phyloP scores from a whole-genome alignment of 1,140 invertebrate genomes.

The Venustaconcha ellipsiformis region DNA sequence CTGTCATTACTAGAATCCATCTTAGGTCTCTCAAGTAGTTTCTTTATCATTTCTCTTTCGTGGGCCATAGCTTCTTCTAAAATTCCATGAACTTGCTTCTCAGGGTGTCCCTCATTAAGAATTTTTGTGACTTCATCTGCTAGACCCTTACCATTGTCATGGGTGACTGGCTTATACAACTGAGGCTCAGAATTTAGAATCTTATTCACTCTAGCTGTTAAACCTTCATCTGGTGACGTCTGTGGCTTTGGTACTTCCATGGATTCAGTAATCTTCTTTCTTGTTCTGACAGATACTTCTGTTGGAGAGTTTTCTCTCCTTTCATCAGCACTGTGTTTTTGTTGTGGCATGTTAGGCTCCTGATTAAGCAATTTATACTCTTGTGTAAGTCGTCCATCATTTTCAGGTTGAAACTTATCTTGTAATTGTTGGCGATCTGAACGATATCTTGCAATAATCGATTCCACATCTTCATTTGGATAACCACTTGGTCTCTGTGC shows the following conservation, averaged over 20 bases:
- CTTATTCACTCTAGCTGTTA: conserved; percentile 42
- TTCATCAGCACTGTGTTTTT: not conserved
- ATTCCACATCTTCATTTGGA: conserved; percentile 36
- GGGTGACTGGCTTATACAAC: conserved; percentile 7
- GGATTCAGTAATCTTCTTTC: too few species aligned
- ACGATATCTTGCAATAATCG: conserved; percentile 41
- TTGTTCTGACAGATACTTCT: too few species aligned
- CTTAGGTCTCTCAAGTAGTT: conserved; percentile 31
- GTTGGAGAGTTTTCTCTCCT: not conserved
- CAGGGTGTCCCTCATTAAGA: conserved; percentile 44
- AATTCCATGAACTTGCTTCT: conserved; percentile 53
- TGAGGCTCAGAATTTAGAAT: conserved; percentile 19
- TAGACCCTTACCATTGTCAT: conserved; percentile 34
- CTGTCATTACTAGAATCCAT: conserved; percentile 46
- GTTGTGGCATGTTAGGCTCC: too few species aligned
- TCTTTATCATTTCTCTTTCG: conserved; percentile 44
- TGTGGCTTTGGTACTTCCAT: too few species aligned
- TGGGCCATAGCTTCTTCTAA: conserved; percentile 47
- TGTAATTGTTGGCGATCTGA: not conserved
- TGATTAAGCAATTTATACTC: too few species aligned
- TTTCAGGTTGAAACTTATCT: too few species aligned
- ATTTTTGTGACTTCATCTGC: conserved; percentile 53
- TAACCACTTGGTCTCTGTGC: conserved; percentile 28
- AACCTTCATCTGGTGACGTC: conserved; percentile 1
- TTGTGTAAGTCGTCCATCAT: too few species aligned